These are phyloP conservation scores for Lepidurus couesii DNA, from an alignment of 1,140 invertebrate genomes.

Conservation along the genomic window DNA sequence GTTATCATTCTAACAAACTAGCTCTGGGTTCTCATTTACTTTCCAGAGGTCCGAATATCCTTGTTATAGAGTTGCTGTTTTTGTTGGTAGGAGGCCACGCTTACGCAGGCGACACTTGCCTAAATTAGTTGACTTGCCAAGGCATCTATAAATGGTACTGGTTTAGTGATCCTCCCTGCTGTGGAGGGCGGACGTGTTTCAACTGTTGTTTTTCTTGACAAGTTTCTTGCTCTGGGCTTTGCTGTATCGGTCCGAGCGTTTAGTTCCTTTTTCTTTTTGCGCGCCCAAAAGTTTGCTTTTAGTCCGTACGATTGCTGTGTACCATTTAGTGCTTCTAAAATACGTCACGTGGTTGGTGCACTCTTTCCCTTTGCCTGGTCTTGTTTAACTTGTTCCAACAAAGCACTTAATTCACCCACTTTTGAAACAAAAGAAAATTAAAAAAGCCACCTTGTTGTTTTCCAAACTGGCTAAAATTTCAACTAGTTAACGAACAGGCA, in stretches of 20 bases:
- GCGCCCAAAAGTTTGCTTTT: not conserved
- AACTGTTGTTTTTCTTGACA: not conserved
- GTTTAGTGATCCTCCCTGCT: not conserved
- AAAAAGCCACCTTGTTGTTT: not conserved
- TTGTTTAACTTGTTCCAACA: not conserved
- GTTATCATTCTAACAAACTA: constrained; percentile 22
- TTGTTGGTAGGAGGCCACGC: not conserved
- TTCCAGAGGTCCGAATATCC: not conserved
- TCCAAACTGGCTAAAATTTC: not conserved
- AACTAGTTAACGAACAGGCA: constrained; percentile 5
- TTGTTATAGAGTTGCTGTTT: not conserved
- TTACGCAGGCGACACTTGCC: constrained; percentile 11
- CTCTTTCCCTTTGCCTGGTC: no score
- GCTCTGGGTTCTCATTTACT: not conserved
- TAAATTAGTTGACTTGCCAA: not conserved
- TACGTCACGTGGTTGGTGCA: no score
- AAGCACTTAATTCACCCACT: not conserved
- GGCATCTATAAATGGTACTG: not conserved
- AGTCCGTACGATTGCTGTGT: not conserved
- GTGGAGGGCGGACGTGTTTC: not conserved
- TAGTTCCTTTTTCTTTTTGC: not conserved
- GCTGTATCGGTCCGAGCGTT: not conserved
- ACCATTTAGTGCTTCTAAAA: no score
- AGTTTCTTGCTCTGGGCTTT: not conserved
- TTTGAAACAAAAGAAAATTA: not conserved